A percentile compares a stretch with the other conserved stretches of the same genome.
These are phyloP conservation scores for Gari tellinella DNA, from an alignment of 2,888 invertebrate species.

Conservation along the genomic window DNA sequence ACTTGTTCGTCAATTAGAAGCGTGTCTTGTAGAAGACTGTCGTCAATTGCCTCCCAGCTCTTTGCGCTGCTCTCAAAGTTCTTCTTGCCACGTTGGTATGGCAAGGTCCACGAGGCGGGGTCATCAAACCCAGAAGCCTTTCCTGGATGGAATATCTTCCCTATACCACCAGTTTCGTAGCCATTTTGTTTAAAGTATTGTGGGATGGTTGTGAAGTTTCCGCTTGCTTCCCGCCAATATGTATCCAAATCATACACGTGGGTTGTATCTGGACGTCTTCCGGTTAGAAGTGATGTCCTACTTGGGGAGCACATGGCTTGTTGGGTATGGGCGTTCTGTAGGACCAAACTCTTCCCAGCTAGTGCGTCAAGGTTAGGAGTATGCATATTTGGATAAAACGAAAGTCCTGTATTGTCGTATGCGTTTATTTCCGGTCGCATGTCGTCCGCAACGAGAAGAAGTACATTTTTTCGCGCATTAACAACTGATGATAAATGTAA, in stretches of 20 bases:
- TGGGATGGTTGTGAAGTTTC: slow-evolving; percentile 66
- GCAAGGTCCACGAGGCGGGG: slow-evolving; percentile 50
- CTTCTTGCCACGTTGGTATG: slow-evolving; percentile 65
- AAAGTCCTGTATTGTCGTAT: slow-evolving; percentile 38
- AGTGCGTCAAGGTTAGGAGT: slow-evolving; percentile 68
- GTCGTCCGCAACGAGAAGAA: slow-evolving; percentile 49
- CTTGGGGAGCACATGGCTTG: slow-evolving; percentile 60
- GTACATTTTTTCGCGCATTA: slow-evolving; percentile 33
- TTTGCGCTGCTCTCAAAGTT: slow-evolving; percentile 88
- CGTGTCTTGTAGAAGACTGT: slow-evolving; percentile 82
- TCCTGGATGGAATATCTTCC: slow-evolving; percentile 65
- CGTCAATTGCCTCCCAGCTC: slow-evolving; percentile 64
- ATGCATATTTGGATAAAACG: slow-evolving; percentile 60
- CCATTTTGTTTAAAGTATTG: slow-evolving; percentile 64
- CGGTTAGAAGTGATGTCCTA: slow-evolving; percentile 60
- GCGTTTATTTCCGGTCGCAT: slow-evolving; percentile 61
- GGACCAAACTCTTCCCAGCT: slow-evolving; percentile 59
- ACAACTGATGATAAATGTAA: neutral
- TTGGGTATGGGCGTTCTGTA: slow-evolving; percentile 63
- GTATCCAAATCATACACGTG: slow-evolving; percentile 51
- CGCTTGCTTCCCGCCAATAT: slow-evolving; percentile 64
- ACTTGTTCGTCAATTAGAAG: slow-evolving; percentile 93
- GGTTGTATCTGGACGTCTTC: slow-evolving; percentile 66
- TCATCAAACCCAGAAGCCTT: slow-evolving; percentile 66
- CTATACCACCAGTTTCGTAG: slow-evolving; percentile 56